Base-by-base conservation (phyloP, 2,113 vertebrate genomes). In the Indicator indicator region DNA sequence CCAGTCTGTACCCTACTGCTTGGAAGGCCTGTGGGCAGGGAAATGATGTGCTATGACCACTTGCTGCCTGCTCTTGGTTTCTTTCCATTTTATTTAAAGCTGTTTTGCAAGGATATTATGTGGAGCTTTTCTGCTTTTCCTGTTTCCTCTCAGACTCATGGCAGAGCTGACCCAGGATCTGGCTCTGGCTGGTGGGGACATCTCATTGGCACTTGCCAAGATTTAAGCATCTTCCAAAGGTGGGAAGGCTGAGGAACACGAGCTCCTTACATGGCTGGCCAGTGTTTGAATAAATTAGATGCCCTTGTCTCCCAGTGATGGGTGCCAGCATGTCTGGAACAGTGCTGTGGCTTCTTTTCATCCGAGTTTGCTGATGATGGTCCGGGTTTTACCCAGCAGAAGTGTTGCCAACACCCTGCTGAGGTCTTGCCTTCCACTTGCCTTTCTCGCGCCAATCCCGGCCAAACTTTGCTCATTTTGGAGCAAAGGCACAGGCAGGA, bases 261-360 rank as follows among this genome's bases (percentile, higher is more conserved):
- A 44, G 21, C 33, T 32, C 24, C 18, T 75, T 10, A 9, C 32
- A 24, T 1, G 8, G 2, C 40, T 54, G 73, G 48, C 27, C 2
- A 1, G 7, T 23, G 30, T 44, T 68, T 9, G 69, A 56, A 77
- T n/a, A 52, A 65, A 72, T 20, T 17, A 62, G 28, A 17, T 48
- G 33, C n/a, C 40, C 26, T 56, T 1, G 0, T 23, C 56, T 59
- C 42, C 33, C 2, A 1, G 2, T 2, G 21, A 18, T 32, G 77
- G 55, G 36, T 1, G 14, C 32, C 52, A 62, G 4, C 9, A 0
- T 3, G 32, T 62, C 69, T 83, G 79, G n/a, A 83, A 54, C 20
- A 59, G 17, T 0, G 0, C 58, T 56, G 65, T 18, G 19, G 1
- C 13, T 68, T 21, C 73, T 71, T 90, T 70, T 68, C 92, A 54